Base-by-base conservation (phyloP, 2,888 invertebrate genomes). In the Catotricha subobsoleta region DNA sequence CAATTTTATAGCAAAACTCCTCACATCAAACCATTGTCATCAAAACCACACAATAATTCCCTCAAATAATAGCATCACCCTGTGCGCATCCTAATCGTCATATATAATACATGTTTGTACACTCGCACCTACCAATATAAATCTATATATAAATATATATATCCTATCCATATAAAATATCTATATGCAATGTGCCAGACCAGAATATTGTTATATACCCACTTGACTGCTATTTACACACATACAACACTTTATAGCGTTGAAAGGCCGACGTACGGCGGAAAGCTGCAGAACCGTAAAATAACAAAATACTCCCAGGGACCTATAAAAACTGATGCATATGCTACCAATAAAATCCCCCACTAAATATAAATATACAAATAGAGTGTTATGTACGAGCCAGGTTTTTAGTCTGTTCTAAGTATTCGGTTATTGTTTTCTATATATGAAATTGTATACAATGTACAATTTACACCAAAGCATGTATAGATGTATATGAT, bases 261-360 rank as follows among this genome's bases (percentile, higher is more conserved):
- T 43, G 43, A 43, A 43, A 43, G 43, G n/a, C n/a, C n/a, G n/a
- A n/a, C n/a, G n/a, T n/a, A n/a, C 40, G 23, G 25, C 38, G 38
- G 20, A 39, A 40, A 38, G 39, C 27, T 29, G 29, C n/a, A n/a
- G 35, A 43, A 37, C 37, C 37, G 31, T 36, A 34, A 41, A 25
- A 33, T 21, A 41, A 29, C 37, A 42, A 31, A 37, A 37, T 42
- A 16, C 42, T 42, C 42, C 42, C 42, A 38, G 44, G 42, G 39
- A 42, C 44, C 42, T 42, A 44, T 44, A 44, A 44, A 44, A 44
- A 34, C 23, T 33, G 39, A 34, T 44, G 40, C 44, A 44, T 44
- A 44, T 44, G 44, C 44, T 44, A 40, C 44, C 44, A 44, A 44
- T 44, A 39, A 44, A 33, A 40, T 37, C 40, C 43, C n/a, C 40